A percentile compares a stretch with the other conserved stretches of the same genome.
Evolutionary conservation across 2,888 invertebrate species (phyloP).

Genomic region (Platycheirus rosarum): DNA sequence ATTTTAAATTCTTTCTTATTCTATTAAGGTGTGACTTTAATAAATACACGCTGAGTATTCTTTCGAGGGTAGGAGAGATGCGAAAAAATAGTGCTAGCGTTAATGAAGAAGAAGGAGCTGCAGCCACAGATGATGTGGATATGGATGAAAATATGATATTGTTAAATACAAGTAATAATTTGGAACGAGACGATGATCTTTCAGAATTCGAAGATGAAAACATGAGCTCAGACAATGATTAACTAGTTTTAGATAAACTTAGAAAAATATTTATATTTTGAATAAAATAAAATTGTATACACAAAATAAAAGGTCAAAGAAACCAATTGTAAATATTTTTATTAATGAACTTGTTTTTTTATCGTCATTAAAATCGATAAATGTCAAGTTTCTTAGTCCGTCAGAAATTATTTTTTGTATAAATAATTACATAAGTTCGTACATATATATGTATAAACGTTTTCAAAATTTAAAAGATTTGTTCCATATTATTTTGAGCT

Average conservation of each 20-base stretch:
- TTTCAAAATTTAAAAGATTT: no score
- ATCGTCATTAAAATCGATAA: no score
- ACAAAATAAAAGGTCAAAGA: no score
- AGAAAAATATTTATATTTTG: background rate
- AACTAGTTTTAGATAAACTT: constrained; percentile 10
- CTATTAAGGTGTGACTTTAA: constrained; percentile 92
- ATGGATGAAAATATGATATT: constrained; percentile 75
- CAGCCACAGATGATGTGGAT: constrained; percentile 52
- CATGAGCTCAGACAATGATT: constrained; percentile 61
- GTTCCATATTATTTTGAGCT: no score
- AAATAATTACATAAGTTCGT: no score
- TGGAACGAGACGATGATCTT: constrained; percentile 73
- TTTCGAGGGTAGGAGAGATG: constrained; percentile 84
- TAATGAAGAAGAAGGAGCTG: background rate
- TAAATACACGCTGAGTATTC: constrained; percentile 90
- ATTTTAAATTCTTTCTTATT: constrained; percentile 77
- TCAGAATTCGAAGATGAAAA: constrained; percentile 70
- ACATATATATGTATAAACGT: no score
- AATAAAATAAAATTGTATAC: constrained; percentile 13
- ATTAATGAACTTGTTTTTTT: no score
- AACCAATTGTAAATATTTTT: no score
- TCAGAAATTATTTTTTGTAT: no score
- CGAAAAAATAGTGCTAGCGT: background rate
- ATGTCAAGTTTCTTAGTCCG: no score
- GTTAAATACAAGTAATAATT: constrained; percentile 55